Evolutionary conservation across 2,113 vertebrate species (phyloP).

Genomic region (Colistium nudipinnis): DNA sequence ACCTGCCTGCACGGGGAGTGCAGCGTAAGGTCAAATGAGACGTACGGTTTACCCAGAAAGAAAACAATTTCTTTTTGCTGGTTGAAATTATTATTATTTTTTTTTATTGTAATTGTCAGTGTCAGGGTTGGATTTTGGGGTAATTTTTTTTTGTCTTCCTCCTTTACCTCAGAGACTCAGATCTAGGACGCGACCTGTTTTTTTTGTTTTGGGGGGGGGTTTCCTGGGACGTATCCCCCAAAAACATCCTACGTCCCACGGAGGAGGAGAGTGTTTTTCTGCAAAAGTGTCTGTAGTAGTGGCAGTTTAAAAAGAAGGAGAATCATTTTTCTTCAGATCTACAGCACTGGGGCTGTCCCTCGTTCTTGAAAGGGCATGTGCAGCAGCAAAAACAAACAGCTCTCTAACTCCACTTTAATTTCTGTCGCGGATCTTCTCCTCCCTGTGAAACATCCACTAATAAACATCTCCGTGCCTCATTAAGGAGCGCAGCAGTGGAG

Average conservation of each 20-base stretch:
- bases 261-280: conserved; percentile 8
- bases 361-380: conserved; percentile 18
- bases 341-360: conserved; percentile 49
- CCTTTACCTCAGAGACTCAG: conserved; percentile 19
- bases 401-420: conserved; percentile 54
- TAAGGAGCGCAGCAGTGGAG: conserved; percentile 61
- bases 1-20: conserved; percentile 62
- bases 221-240: conserved; percentile 30
- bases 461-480: conserved; percentile 75
- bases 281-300: conserved; percentile 21
- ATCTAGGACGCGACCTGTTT: conserved; percentile 54
- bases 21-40: conserved; percentile 2
- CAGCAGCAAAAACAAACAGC: conserved; percentile 57
- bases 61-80: neutral
- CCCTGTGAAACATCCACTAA: conserved; percentile 60
- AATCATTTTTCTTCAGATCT: conserved; percentile 61
- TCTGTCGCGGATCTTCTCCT: conserved; percentile 27
- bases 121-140: neutral
- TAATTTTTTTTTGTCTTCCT: neutral
- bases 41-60: conserved; percentile 15
- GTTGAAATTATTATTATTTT: no score
- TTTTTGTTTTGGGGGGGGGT: no score
- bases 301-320: conserved; percentile 23
- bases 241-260: conserved; percentile 19
- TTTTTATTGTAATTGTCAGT: conserved; percentile 1